A percentile compares a stretch with the other conserved stretches of the same genome.
These are phyloP conservation scores for Epinephelus fuscoguttatus DNA, from an alignment of 2,113 vertebrate species.

Conservation along the genomic window DNA sequence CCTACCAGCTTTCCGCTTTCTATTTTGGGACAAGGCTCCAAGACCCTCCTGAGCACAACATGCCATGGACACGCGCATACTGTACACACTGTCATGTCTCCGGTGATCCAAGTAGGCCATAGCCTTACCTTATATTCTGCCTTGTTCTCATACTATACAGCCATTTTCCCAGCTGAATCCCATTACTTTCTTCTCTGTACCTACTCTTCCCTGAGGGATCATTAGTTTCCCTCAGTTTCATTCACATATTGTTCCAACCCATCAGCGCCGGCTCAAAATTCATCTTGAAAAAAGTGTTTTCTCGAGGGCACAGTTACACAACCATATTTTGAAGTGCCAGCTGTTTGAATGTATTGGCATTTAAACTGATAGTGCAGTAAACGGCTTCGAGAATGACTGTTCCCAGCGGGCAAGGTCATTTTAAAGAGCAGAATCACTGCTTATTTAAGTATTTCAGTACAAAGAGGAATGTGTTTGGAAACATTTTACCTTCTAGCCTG, in stretches of 20 bases:
- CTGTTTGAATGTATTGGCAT: conserved; percentile 36
- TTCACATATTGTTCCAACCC: conserved; percentile 36
- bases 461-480: neutral
- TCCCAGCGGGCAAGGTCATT: conserved; percentile 21
- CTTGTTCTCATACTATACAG: neutral
- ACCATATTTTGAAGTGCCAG: conserved; percentile 17
- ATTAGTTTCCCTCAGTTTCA: conserved; percentile 37
- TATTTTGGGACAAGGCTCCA: conserved; percentile 58
- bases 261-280: conserved; percentile 16
- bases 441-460: conserved; percentile 5
- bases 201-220: conserved; percentile 21
- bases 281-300: conserved; percentile 14
- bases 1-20: conserved; percentile 43
- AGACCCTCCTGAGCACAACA: conserved; percentile 45
- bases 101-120: conserved; percentile 43
- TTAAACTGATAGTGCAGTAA: conserved; percentile 27
- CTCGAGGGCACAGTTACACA: conserved; percentile 17
- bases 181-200: conserved; percentile 9
- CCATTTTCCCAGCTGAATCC: neutral
- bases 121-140: conserved; percentile 10
- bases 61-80: conserved; percentile 18
- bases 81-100: neutral
- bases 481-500: neutral
- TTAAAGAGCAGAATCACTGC: conserved; percentile 6
- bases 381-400: conserved; percentile 13